Percentiles rank a stretch among this genome's conserved stretches.
Evolutionary conservation across 2,888 invertebrate genomes (phyloP).

Genomic region (Sacculina carcini): DNA sequence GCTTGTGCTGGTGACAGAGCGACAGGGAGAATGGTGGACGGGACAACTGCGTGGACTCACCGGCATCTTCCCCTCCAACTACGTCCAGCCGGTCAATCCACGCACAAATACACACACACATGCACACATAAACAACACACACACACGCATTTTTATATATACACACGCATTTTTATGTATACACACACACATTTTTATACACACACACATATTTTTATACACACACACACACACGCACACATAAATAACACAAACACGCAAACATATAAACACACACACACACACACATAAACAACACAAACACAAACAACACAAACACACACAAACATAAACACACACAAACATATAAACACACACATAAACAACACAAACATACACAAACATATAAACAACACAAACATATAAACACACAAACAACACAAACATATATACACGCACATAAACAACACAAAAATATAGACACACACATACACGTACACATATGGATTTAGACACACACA

Average conservation of each 20-base stretch:
- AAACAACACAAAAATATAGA: not conserved
- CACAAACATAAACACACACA: too few species aligned
- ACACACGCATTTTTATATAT: not conserved
- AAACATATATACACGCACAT: not conserved
- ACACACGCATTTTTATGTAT: not conserved
- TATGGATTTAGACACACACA: not conserved
- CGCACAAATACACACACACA: not conserved
- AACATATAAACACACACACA: too few species aligned
- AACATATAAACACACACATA: too few species aligned
- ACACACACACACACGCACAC: too few species aligned
- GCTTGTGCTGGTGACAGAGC: slow-evolving; percentile 53
- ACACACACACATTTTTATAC: not conserved
- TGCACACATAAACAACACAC: slow-evolving; percentile 3
- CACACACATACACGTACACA: not conserved
- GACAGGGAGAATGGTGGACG: slow-evolving; percentile 98
- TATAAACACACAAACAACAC: not conserved
- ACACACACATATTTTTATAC: too few species aligned
- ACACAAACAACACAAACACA: too few species aligned
- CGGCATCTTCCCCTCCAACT: slow-evolving; percentile 95
- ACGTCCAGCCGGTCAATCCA: slow-evolving; percentile 28
- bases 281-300: too few species aligned
- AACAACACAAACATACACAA: not conserved
- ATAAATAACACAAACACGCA: too few species aligned
- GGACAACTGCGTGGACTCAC: slow-evolving; percentile 52
- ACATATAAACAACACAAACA: not conserved